Evolutionary conservation across 2,888 invertebrate species (phyloP).

Genomic region (Yponomeuta malinellus): DNA sequence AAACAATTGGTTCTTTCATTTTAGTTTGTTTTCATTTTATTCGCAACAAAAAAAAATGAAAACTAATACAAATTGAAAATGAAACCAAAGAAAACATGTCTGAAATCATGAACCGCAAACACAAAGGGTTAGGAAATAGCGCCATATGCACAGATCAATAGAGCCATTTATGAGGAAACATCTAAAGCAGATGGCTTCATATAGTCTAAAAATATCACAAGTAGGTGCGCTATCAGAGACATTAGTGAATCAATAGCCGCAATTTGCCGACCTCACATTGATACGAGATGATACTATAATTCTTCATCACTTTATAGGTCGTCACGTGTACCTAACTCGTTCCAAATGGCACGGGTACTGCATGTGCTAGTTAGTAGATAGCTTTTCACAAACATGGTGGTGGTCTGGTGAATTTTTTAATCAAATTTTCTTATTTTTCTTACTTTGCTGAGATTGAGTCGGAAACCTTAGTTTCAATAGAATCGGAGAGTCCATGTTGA

Average conservation of each 20-base stretch:
- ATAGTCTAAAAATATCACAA: background rate
- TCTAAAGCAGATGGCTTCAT: background rate
- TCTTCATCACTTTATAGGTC: conserved; percentile 1
- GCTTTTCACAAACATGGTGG: too few species aligned
- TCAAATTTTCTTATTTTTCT: too few species aligned
- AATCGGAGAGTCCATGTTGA: too few species aligned
- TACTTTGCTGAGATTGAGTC: too few species aligned
- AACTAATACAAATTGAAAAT: too few species aligned
- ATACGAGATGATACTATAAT: background rate
- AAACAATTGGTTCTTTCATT: conserved; percentile 12
- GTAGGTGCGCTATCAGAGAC: conserved; percentile 1
- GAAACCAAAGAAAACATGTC: too few species aligned
- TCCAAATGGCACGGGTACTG: too few species aligned
- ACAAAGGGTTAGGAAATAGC: background rate
- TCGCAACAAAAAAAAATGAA: too few species aligned
- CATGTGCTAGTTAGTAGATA: too few species aligned
- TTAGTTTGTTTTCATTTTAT: background rate
- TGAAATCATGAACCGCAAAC: background rate
- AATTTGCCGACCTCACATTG: background rate
- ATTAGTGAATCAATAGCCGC: background rate
- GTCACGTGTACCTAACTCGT: background rate
- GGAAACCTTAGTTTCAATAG: too few species aligned
- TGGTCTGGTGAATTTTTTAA: too few species aligned
- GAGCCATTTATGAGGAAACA: background rate
- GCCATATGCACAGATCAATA: background rate